A percentile compares a stretch with the other conserved stretches of the same genome.
Conservation (phyloP, 2,113 vertebrate genomes). For the Psilopsiagon aymara region DNA sequence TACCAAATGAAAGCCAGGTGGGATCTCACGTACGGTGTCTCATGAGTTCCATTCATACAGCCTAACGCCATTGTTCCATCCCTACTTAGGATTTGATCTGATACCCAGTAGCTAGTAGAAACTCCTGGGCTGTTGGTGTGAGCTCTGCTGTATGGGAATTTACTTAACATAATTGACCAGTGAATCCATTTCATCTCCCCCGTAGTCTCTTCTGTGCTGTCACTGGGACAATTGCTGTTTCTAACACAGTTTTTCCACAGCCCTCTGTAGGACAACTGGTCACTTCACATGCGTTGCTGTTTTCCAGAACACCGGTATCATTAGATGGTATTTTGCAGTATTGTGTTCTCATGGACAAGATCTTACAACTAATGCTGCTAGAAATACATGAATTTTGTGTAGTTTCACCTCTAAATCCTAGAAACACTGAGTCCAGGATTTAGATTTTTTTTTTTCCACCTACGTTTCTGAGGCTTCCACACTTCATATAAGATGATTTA, state of each 20-base stretch:
- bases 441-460: rapidly evolving
- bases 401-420: background rate
- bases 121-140: background rate
- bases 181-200: background rate
- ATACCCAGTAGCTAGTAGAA: background rate
- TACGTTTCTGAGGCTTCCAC: background rate
- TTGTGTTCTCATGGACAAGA: background rate
- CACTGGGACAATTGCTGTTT: background rate
- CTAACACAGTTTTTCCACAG: background rate
- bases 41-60: background rate
- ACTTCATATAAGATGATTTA: background rate
- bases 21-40: background rate
- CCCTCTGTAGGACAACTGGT: background rate
- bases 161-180: background rate
- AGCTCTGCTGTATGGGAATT: background rate
- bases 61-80: background rate
- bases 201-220: background rate
- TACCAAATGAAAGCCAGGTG: background rate
- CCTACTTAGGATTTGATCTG: background rate
- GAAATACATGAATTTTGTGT: background rate
- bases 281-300: background rate
- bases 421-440: background rate
- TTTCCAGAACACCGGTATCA: background rate
- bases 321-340: background rate
- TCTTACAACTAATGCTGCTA: background rate